Percentiles rank a stretch among this genome's conserved stretches.
Conservation (phyloP, 2,797 vertebrate species). For the Echiichthys vipera region DNA sequence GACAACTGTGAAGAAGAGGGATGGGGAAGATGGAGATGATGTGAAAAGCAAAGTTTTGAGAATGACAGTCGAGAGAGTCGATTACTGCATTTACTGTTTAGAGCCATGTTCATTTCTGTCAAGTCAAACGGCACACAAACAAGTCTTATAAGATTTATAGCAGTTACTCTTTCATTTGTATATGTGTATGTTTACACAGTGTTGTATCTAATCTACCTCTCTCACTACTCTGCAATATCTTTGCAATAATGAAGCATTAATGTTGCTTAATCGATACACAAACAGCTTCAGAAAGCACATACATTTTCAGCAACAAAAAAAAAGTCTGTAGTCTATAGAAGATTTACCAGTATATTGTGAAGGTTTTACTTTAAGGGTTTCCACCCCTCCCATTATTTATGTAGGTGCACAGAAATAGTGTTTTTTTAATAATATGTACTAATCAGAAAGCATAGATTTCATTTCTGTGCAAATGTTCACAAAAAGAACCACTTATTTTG, state of each 20-base stretch:
- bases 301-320: too few relatives aligned
- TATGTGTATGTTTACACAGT: conserved; percentile 4
- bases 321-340: too few relatives aligned
- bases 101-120: conserved; percentile 6
- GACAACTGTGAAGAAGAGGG: conserved; percentile 24
- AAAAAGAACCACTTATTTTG: neutral
- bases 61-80: neutral
- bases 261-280: neutral
- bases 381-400: neutral
- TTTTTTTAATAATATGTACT: conserved; percentile 6
- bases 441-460: neutral
- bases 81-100: neutral
- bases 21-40: conserved; percentile 6
- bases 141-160: conserved; percentile 6
- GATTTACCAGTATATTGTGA: neutral
- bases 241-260: neutral
- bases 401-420: neutral
- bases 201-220: neutral
- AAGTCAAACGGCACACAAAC: neutral
- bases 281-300: neutral
- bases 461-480: neutral
- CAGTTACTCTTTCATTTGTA: conserved; percentile 1
- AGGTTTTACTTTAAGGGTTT: neutral
- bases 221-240: neutral
- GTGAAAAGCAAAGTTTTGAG: conserved; percentile 4